Evolutionary conservation across 2,888 invertebrate genomes (phyloP), one percentile per base, ranked within the genome.

Genomic region (Netelia melanura): DNA sequence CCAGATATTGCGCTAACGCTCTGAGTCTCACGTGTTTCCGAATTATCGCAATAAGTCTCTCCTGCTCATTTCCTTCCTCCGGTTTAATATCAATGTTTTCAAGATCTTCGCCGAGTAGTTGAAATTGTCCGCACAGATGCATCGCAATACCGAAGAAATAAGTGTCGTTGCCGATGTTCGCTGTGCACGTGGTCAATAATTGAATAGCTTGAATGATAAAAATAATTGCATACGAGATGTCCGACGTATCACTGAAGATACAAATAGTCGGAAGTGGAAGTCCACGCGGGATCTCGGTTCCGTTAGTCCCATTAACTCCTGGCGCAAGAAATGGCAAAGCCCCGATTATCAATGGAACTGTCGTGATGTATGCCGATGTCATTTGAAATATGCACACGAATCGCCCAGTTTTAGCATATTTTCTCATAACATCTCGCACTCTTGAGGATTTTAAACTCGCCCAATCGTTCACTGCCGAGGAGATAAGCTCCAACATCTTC

Each of bases 381-480:
- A 86, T 85, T 75, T 86, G 86, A 62, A 83, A 83, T 64, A 85
- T 68, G 21, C 58, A 80, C 10, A 85, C 85, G 38, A 14, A 23
- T 62, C 85, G 61, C 17, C 80, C 83, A 62, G 83, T 61, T 52
- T 62, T 85, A 17, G 83, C 85, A 25, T 86, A 62, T 30, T 25
- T 67, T 38, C 17, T 83, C 87, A 87, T 88, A 5, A 84, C 84
- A 0, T 14, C 23, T 0, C 86, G 85, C 23, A 67, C 81, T 25
- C 70, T 80, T 11, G 81, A 30, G 14, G 54, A 70, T 21, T 67
- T 77, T 9, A 78, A 64, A 6, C 54, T 61, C 0, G 17, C 21
- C 88, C 88, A 88, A 79, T 88, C 87, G 0, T 86, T 74, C 11
- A 87, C 58, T 5, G 86, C 82, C 8, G 83, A 65, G 14, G 48